phyloP scores from a whole-genome alignment of 2,888 invertebrate genomes.

The Eupeodes latifasciatus region DNA sequence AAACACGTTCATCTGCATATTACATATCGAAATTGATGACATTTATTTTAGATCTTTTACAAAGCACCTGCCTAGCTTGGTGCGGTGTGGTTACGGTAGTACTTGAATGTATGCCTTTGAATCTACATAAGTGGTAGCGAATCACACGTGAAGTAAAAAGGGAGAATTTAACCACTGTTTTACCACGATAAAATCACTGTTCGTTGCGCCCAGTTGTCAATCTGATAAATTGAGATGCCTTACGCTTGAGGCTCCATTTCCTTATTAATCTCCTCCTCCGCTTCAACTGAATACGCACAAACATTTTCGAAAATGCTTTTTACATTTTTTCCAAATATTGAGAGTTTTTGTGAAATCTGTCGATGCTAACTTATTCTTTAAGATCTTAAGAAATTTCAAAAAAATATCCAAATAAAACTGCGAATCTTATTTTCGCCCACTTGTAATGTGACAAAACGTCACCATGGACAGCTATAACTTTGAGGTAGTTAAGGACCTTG shows the following conservation, averaged over 20 bases:
- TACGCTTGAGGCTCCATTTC: slow-evolving; percentile 35
- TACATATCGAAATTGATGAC: slow-evolving; percentile 65
- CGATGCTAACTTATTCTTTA: too few species aligned
- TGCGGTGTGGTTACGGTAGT: slow-evolving; percentile 4
- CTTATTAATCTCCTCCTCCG: too few species aligned
- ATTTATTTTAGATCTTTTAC: slow-evolving; percentile 46
- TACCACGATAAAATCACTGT: slow-evolving; percentile 60
- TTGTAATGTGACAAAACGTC: too few species aligned
- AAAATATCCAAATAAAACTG: too few species aligned
- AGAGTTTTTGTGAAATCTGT: too few species aligned
- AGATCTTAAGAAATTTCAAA: too few species aligned
- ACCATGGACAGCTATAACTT: too few species aligned
- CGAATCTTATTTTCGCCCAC: too few species aligned
- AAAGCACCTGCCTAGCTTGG: slow-evolving; percentile 4
- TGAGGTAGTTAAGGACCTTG: too few species aligned
- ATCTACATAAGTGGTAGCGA: slow-evolving; percentile 3
- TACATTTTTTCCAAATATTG: too few species aligned
- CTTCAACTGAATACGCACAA: too few species aligned
- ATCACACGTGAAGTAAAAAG: slow-evolving; percentile 50
- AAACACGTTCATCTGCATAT: slow-evolving; percentile 41
- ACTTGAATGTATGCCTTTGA: neutral
- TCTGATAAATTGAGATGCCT: slow-evolving; percentile 72
- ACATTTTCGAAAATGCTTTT: too few species aligned
- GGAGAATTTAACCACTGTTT: slow-evolving; percentile 26
- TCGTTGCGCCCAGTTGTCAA: slow-evolving; percentile 61